Evolutionary conservation across 1,140 invertebrate species (phyloP), one percentile per base, ranked within the genome.

Genomic region (Drosophila subobscura): DNA sequence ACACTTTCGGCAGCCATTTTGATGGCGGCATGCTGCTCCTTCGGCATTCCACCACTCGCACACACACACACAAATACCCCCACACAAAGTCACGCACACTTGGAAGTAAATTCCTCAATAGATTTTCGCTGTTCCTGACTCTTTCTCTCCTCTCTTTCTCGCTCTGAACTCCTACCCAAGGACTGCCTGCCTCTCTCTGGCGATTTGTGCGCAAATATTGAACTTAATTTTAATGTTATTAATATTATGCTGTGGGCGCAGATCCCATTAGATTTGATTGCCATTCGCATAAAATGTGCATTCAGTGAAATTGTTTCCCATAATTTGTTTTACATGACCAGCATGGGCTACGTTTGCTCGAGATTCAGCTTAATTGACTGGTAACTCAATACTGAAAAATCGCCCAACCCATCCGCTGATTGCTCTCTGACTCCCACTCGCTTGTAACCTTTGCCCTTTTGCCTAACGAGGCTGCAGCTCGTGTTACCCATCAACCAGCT

Each of bases 1-100:
- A 89, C 77, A 89, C 85, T 85, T 90, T 90, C 66, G 78, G 80
- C 80, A 51, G 86, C 86, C 86, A 90, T 90, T 90, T 90, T 90
- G 76, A 58, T 55, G 68, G 46, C 46, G 29, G 29, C 29, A 33
- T 50, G 51, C 51, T 72, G 74, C 50, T 83, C 77, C 71, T 72
- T 88, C 61, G 70, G 75, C 88, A 86, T 88, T 88, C 83, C 83
- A 88, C 84, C 84, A 88, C 83, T 83, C 74, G 27, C 49, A 47
- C 64, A 57, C 25, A 50, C 14, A 56, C 55, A 57, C 37, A 47
- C 51, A 60, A 46, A 63, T 16, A 58, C 16, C 45, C 51, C 33
- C 46, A 50, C 40, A 45, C 41, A 45, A 12, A 37, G 14, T 20
- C 16, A 14, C 12, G 16, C 60, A 57, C 33, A 65, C 56, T 59